Evolutionary conservation across 2,113 vertebrate genomes (phyloP).

Genomic region (Anarhynchus alexandrinus): DNA sequence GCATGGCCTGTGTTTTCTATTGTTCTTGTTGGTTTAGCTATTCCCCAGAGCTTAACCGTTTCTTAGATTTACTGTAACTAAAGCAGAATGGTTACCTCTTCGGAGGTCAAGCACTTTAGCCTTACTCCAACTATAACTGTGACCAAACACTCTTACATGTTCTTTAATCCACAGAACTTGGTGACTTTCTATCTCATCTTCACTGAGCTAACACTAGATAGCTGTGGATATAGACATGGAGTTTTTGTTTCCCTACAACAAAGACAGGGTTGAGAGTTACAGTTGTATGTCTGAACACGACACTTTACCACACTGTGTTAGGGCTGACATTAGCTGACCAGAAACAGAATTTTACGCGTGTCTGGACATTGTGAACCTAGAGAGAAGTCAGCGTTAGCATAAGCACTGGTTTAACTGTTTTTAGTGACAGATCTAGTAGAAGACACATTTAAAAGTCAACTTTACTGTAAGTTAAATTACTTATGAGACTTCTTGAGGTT

Average conservation of each 20-base stretch:
- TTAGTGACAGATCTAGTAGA: not conserved
- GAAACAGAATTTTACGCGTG: not conserved
- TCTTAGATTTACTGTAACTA: not conserved
- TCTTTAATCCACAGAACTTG: not conserved
- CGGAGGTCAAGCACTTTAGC: not conserved
- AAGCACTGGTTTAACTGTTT: not conserved
- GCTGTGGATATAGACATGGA: not conserved
- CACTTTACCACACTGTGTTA: not conserved
- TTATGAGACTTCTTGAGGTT: not conserved
- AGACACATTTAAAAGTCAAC: not conserved
- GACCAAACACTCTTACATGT: not conserved
- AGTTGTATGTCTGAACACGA: rapidly evolving
- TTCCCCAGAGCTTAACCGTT: not conserved
- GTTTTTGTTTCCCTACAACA: not conserved
- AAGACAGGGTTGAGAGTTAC: not conserved
- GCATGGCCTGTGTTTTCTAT: not conserved
- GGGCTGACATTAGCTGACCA: not conserved
- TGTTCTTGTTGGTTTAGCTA: not conserved
- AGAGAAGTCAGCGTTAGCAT: not conserved
- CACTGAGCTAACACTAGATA: not conserved
- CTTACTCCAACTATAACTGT: not conserved
- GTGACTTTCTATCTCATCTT: not conserved
- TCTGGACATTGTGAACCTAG: not conserved
- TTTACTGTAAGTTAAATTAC: not conserved
- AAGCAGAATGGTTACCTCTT: not conserved